A percentile compares a stretch with the other conserved stretches of the same genome.
These are phyloP conservation scores for Laterallus jamaicensis DNA, from an alignment of 2,113 vertebrate genomes.

Conservation along the genomic window DNA sequence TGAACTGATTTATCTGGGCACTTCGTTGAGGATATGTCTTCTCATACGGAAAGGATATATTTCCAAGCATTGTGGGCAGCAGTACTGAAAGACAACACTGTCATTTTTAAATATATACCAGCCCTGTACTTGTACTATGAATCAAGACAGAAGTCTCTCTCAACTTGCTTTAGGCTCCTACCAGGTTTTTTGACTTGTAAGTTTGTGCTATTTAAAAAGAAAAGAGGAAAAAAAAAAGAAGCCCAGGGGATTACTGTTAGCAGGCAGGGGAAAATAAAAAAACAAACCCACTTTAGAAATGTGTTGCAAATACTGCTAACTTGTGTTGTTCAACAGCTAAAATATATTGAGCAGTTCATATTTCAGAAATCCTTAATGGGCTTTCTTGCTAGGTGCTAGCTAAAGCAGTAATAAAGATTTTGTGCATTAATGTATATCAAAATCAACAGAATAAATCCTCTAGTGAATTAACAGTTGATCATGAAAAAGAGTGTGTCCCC, in stretches of 20 bases:
- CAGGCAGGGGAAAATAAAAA: not conserved
- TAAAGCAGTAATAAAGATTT: not conserved
- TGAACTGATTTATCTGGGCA: slow-evolving; percentile 77
- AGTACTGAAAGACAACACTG: slow-evolving; percentile 63
- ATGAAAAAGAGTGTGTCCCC: not conserved
- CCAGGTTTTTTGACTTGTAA: not conserved
- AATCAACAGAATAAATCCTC: not conserved
- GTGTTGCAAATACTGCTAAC: not conserved
- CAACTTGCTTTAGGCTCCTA: not conserved
- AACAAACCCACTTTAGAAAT: not conserved
- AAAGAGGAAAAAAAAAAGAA: not conserved
- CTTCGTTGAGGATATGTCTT: slow-evolving; percentile 69
- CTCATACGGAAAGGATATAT: slow-evolving; percentile 62
- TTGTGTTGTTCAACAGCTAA: not conserved
- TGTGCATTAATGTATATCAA: not conserved
- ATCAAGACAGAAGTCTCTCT: slow-evolving; percentile 1
- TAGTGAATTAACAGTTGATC: not conserved
- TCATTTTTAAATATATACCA: slow-evolving; percentile 57
- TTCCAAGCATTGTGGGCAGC: slow-evolving; percentile 58
- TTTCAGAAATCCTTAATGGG: not conserved
- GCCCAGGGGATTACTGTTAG: not conserved
- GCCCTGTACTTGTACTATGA: not conserved
- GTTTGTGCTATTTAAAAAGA: not conserved
- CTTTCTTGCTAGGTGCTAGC: not conserved
- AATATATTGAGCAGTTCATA: not conserved